phyloP scores from a whole-genome alignment of 2,113 vertebrate genomes.

The Cyprinus carpio region DNA sequence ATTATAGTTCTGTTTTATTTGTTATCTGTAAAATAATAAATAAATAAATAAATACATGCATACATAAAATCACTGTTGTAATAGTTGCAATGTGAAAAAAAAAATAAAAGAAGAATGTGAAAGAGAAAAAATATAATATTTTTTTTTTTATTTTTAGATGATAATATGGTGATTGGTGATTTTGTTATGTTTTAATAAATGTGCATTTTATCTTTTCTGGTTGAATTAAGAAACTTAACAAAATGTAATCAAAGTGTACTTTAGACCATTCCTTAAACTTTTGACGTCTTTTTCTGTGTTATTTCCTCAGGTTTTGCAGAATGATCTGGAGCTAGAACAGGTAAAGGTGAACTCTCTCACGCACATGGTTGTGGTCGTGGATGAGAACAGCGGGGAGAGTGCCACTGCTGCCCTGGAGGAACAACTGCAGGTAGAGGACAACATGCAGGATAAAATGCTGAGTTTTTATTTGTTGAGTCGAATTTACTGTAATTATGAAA shows the following conservation, averaged over 20 bases:
- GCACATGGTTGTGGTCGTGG: conserved; percentile 98
- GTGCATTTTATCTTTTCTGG: too few relatives aligned
- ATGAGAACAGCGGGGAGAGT: conserved; percentile 90
- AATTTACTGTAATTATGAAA: background rate
- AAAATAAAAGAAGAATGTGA: too few relatives aligned
- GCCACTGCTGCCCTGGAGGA: conserved; percentile 90
- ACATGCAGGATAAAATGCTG: background rate
- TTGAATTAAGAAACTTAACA: background rate
- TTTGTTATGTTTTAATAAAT: background rate
- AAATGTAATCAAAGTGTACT: background rate
- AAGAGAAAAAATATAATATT: too few relatives aligned
- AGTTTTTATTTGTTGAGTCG: background rate
- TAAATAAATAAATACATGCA: background rate
- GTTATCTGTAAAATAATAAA: background rate
- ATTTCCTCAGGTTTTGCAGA: conserved; percentile 82
- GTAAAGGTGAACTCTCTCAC: conserved; percentile 98
- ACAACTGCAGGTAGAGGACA: conserved; percentile 84
- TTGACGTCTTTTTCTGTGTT: conserved; percentile 6
- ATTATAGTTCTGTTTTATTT: too few relatives aligned
- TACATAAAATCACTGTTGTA: too few relatives aligned
- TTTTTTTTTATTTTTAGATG: too few relatives aligned
- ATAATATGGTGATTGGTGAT: background rate
- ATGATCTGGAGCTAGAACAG: conserved; percentile 91
- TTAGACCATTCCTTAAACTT: background rate
- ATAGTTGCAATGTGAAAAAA: too few relatives aligned